Base-by-base conservation (phyloP, 2,888 invertebrate genomes). In the Ophion slaviceki region DNA sequence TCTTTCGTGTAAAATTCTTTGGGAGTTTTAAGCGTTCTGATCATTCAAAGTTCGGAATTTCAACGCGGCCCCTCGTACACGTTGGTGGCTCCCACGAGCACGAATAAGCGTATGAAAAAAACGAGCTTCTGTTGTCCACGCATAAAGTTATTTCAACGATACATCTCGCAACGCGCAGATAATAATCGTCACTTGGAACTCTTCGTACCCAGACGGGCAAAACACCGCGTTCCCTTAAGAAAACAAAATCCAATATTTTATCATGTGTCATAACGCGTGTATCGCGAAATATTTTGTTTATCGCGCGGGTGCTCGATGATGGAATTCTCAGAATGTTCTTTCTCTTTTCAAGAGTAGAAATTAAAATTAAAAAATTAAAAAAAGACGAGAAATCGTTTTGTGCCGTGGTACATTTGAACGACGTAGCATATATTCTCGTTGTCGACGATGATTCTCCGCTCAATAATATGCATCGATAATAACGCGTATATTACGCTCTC, bases 391-490 rank as follows among this genome's bases (percentile, higher is more conserved):
- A 32, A 45, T 17, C 36, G 17, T 8, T n/a, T 24, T 2, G 28
- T 17, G 10, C 40, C 47, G 6, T 79, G 53, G 59, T 62, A 71
- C 66, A 75, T 79, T 82, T 17, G 57, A 28, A 47, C 71, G 45
- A 76, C 70, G 17, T n/a, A 32, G 14, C 4, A 14, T 47, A 62
- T 70, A 70, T 79, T 64, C 40, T 75, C 75, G 82, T 57, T 61
- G 82, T 79, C 70, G 59, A 66, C 66, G 64, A 75, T 71, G 71
- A 84, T 77, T 76, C 71, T 80, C 66, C 53, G 82, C 82, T 82
- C 82, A 79, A 76, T 47, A 47, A 47, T 47, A 14, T 68, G 61
- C 76, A 82, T 80, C 82, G 75, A 85, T 85, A 85, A 85, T 66
- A 47, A 47, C 47, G 47, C 47, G 71, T 79, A 62, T 64, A 82